phyloP scores from a whole-genome alignment of 2,888 invertebrate genomes.

The Coenonympha arcania region DNA sequence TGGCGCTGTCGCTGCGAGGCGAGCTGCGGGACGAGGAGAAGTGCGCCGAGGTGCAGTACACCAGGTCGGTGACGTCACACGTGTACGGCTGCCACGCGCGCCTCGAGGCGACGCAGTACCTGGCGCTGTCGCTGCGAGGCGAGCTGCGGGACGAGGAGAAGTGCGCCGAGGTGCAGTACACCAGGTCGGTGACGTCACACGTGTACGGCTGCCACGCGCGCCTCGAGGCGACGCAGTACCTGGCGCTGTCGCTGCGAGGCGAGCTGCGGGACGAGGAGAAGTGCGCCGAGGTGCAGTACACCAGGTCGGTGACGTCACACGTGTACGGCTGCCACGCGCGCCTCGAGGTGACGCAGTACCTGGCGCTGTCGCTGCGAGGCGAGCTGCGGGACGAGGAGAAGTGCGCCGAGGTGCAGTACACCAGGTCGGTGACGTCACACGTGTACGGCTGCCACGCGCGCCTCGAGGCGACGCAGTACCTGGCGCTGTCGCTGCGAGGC shows the following conservation, averaged over 20 bases:
- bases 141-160: conserved; percentile 84
- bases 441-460: conserved; percentile 82
- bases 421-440: too few species aligned
- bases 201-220: conserved; percentile 82
- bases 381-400: conserved; percentile 84
- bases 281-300: conserved; percentile 78
- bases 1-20: conserved; percentile 79
- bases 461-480: conserved; percentile 81
- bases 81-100: conserved; percentile 82
- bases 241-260: conserved; percentile 79
- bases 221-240: conserved; percentile 81
- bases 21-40: conserved; percentile 84
- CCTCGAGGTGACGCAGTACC: conserved; percentile 81
- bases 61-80: too few species aligned
- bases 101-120: conserved; percentile 81
- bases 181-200: too few species aligned
- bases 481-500: conserved; percentile 79
- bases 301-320: too few species aligned
- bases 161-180: conserved; percentile 78
- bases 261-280: conserved; percentile 84
- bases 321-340: conserved; percentile 82
- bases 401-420: conserved; percentile 78
- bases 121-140: conserved; percentile 79
- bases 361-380: conserved; percentile 79
- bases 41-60: conserved; percentile 78